A percentile compares a stretch with the other conserved stretches of the same genome.
Conservation (phyloP, 2,797 vertebrate genomes). For the Gallinago nigripennis region DNA sequence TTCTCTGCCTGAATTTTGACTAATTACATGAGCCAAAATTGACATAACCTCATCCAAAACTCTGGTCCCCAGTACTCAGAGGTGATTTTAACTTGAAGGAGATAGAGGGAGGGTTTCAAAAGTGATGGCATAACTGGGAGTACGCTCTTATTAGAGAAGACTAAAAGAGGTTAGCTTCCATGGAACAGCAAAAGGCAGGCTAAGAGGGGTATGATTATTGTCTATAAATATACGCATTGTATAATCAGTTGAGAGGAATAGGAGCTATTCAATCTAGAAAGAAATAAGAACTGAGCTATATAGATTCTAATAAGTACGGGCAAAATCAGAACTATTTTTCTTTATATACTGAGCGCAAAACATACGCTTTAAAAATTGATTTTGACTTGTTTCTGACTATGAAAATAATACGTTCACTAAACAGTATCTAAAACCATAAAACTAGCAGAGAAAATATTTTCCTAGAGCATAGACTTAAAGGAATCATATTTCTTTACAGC, state of each 20-base stretch:
- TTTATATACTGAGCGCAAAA: background rate
- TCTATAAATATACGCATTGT: background rate
- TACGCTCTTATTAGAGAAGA: background rate
- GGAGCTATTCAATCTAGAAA: background rate
- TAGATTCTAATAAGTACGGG: background rate
- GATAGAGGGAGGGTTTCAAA: background rate
- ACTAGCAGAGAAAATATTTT: background rate
- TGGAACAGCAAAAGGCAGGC: background rate
- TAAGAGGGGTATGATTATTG: background rate
- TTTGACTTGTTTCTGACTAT: background rate
- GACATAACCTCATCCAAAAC: background rate
- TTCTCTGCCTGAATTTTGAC: background rate
- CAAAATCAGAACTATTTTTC: background rate
- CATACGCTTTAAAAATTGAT: background rate
- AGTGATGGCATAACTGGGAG: fast-evolving
- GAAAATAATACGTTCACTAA: background rate
- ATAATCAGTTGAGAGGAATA: background rate
- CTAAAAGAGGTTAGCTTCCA: background rate
- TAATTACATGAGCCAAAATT: background rate
- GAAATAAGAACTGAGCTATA: background rate
- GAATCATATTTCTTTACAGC: background rate
- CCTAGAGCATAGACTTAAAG: background rate
- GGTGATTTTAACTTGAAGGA: background rate
- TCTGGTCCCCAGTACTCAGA: background rate
- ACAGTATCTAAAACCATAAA: background rate